A percentile compares a stretch with the other conserved stretches of the same genome.
Conservation (phyloP, 2,113 vertebrate species). For the Rattus rattus region DNA sequence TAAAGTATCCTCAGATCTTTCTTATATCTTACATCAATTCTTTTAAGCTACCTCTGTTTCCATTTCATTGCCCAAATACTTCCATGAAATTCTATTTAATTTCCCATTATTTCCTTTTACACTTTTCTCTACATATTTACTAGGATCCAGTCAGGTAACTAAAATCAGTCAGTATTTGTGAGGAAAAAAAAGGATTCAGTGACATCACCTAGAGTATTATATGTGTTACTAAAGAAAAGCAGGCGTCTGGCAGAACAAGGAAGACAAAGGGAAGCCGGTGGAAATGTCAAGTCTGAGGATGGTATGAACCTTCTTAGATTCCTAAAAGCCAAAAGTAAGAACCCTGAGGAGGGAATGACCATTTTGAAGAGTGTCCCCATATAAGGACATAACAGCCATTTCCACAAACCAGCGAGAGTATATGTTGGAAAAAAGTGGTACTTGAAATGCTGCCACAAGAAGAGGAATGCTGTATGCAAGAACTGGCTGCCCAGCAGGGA, state of each 20-base stretch:
- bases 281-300: background rate
- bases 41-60: background rate
- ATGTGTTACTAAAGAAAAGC: background rate
- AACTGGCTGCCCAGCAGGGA: background rate
- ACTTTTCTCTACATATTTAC: background rate
- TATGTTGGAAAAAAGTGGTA: background rate
- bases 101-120: slow-evolving; percentile 20
- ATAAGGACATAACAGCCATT: too few relatives aligned
- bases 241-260: background rate
- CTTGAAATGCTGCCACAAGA: background rate
- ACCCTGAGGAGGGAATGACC: background rate
- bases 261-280: background rate
- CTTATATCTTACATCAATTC: background rate
- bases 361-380: background rate
- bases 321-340: background rate
- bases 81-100: background rate
- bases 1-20: background rate
- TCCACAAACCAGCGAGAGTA: background rate
- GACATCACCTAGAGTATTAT: background rate
- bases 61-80: background rate
- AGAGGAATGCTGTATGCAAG: background rate
- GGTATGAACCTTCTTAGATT: background rate
- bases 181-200: background rate
- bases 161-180: background rate
- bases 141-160: background rate